phyloP scores from a whole-genome alignment of 2,797 vertebrate species.

The Mus spretus region DNA sequence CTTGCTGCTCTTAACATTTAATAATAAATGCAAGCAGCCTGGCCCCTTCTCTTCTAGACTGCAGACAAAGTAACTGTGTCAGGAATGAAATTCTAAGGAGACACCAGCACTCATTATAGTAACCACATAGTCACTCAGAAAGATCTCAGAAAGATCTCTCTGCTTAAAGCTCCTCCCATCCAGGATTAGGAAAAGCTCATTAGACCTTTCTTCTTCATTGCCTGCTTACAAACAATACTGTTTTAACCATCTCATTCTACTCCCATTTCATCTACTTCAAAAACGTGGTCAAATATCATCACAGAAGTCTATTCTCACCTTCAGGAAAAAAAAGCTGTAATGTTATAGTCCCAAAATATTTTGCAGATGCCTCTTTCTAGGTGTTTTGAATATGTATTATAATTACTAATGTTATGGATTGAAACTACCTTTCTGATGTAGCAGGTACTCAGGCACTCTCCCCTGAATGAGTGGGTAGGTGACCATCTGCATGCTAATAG shows the following conservation, averaged over 20 bases:
- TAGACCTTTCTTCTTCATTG: neutral
- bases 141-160: too few relatives aligned
- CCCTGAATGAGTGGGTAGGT: neutral
- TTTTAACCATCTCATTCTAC: neutral
- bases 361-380: neutral
- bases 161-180: neutral
- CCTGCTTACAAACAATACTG: neutral
- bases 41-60: neutral
- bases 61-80: neutral
- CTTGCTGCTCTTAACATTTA: neutral
- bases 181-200: neutral
- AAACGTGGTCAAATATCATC: neutral
- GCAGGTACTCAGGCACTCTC: neutral
- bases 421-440: slow-evolving; percentile 7
- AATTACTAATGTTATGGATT: neutral
- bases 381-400: neutral
- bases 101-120: neutral
- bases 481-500: neutral
- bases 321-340: neutral
- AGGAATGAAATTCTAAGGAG: neutral
- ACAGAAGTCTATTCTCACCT: neutral
- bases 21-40: slow-evolving; percentile 3
- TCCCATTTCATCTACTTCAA: neutral
- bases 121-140: neutral
- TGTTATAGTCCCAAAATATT: neutral